These are phyloP conservation scores for Xiphophorus couchianus DNA, from an alignment of 2,113 vertebrate species.

Conservation along the genomic window DNA sequence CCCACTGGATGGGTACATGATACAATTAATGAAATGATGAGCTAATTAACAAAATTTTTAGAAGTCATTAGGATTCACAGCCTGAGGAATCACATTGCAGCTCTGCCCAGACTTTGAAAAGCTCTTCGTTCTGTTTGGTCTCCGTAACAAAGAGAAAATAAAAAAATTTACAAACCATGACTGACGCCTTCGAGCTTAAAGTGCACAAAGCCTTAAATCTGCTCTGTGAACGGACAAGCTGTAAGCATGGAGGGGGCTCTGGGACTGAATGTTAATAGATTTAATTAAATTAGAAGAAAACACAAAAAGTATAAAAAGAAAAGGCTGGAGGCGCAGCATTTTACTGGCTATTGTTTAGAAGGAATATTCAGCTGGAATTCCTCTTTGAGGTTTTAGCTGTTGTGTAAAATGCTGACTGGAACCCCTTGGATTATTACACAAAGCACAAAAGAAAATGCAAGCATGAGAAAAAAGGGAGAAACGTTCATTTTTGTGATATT, in stretches of 20 bases:
- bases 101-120: conserved; percentile 60
- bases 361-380: conserved; percentile 47
- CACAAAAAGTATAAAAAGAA: conserved; percentile 25
- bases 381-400: conserved; percentile 26
- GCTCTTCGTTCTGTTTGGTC: conserved; percentile 70
- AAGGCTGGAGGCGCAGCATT: conserved; percentile 45
- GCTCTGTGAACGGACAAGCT: conserved; percentile 43
- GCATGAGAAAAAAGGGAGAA: not conserved
- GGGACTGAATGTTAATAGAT: conserved; percentile 61
- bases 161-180: conserved; percentile 17
- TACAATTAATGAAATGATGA: conserved; percentile 77
- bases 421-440: conserved; percentile 29
- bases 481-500: not conserved
- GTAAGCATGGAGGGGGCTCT: conserved; percentile 45
- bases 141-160: conserved; percentile 71
- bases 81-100: conserved; percentile 66
- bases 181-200: conserved; percentile 48
- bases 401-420: conserved; percentile 38
- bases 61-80: conserved; percentile 76
- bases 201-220: conserved; percentile 53
- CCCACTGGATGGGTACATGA: conserved; percentile 52
- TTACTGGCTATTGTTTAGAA: conserved; percentile 47
- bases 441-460: conserved; percentile 4
- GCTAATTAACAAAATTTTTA: conserved; percentile 83
- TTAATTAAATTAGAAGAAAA: conserved; percentile 71